Base-by-base conservation (phyloP, 2,113 vertebrate species). In the Nesogale talazaci region DNA sequence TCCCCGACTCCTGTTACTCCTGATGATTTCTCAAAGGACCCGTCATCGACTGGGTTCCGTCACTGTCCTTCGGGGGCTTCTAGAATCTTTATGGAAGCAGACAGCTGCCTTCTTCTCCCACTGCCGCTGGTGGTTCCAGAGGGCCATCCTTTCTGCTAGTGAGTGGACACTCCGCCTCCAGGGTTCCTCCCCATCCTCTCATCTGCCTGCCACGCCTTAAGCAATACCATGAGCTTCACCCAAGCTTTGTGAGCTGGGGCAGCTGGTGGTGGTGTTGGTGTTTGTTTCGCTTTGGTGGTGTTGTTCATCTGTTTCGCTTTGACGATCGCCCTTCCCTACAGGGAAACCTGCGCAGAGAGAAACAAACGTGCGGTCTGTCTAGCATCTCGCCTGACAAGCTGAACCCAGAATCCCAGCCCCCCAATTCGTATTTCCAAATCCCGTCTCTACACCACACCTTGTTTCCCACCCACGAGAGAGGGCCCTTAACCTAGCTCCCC, bases 141-240 rank as follows among this genome's bases (percentile, higher is more conserved):
- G 3, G 19, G 9, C 34, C 34, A 34, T 5, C 31, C 67, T 70
- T 34, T 34, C 59, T 16, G 10, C 46, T 52, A 12, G 69, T 34
- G 20, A 70, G 4, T 34, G 9, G 70, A 3, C n/a, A 17, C 20
- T 70, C 6, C 0, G 19, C 70, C 20, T 22, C 34, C 70, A 72
- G 70, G 20, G 34, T 11, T 17, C n/a, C 34, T 72, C 29, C n/a
- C 34, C 3, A 0, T 14, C 4, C 2, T 25, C 0, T 36, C 3
- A 10, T 23, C 17, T 29, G 36, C 25, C 7, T 10, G n/a, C 23
- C 9, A 2, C 22, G 2, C 23, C 3, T 29, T 75, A 76, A 40
- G 70, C 74, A 12, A 70, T 42, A 38, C n/a, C 34, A 31, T 63
- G 65, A 20, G 78, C 69, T 65, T 57, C 42, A 27, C 20, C 87